Evolutionary conservation across 2,888 invertebrate species (phyloP).

Genomic region (Sceliomorpha sp.): DNA sequence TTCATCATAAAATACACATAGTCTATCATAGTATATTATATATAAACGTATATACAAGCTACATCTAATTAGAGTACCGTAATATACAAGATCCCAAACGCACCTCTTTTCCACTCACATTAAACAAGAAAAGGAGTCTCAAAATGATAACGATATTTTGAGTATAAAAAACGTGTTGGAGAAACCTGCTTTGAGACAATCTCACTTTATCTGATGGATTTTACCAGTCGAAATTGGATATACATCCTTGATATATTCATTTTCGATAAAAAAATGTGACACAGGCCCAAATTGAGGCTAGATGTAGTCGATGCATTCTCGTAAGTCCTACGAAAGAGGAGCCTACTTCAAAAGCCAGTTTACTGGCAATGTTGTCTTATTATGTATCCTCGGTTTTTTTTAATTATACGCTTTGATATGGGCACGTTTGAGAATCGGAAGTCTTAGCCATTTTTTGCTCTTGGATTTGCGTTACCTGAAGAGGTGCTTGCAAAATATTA

Average conservation of each 20-base stretch:
- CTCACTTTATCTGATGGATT: slow-evolving; percentile 4
- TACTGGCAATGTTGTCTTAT: slow-evolving; percentile 20
- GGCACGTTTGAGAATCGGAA: slow-evolving; percentile 12
- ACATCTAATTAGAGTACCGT: slow-evolving; percentile 14
- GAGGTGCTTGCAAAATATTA: slow-evolving; percentile 21
- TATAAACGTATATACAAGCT: slow-evolving; percentile 27
- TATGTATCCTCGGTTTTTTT: slow-evolving; percentile 20
- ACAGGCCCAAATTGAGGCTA: slow-evolving; percentile 14
- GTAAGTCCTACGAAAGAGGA: slow-evolving; percentile 30
- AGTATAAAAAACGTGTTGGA: slow-evolving; percentile 50
- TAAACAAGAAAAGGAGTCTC: slow-evolving; percentile 24
- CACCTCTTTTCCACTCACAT: slow-evolving; percentile 31
- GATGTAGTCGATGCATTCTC: neutral
- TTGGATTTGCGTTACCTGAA: slow-evolving; percentile 14
- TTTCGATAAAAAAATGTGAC: slow-evolving; percentile 37
- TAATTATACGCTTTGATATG: slow-evolving; percentile 38
- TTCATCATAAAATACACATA: slow-evolving; percentile 23
- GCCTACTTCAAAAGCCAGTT: slow-evolving; percentile 27
- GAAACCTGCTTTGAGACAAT: slow-evolving; percentile 42
- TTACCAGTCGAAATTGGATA: slow-evolving; percentile 41
- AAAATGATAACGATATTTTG: slow-evolving; percentile 26
- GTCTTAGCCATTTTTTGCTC: slow-evolving; percentile 18
- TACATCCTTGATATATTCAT: slow-evolving; percentile 26
- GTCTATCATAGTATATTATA: slow-evolving; percentile 14
- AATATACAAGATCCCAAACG: neutral